A percentile compares a stretch with the other conserved stretches of the same genome.
phyloP scores from a whole-genome alignment of 2,797 vertebrate genomes.

The Clamator glandarius region DNA sequence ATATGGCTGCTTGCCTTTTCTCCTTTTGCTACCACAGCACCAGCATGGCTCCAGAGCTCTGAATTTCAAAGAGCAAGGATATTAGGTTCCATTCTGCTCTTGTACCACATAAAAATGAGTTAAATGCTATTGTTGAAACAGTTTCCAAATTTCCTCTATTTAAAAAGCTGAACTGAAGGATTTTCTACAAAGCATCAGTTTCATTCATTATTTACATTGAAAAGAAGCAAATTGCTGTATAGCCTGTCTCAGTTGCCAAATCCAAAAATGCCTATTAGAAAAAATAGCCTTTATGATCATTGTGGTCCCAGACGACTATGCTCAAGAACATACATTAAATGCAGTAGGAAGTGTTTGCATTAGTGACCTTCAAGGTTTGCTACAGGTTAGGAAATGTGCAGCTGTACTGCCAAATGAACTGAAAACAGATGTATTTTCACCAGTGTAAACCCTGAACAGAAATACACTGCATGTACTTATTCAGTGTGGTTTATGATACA shows the following conservation, averaged over 20 bases:
- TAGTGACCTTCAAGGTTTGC: background rate
- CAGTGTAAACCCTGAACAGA: background rate
- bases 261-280: background rate
- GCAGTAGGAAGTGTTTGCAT: background rate
- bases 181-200: background rate
- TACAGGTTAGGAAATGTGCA: background rate
- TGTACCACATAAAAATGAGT: background rate
- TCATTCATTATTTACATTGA: constrained; percentile 8
- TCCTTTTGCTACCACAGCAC: background rate
- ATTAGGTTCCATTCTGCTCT: background rate
- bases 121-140: background rate
- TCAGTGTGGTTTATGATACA: background rate
- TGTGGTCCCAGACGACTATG: background rate
- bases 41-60: background rate
- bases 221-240: background rate
- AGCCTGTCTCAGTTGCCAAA: background rate
- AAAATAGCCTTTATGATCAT: background rate
- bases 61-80: background rate
- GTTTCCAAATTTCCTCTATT: background rate
- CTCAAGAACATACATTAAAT: background rate
- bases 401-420: background rate
- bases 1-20: background rate
- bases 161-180: background rate
- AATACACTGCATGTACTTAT: background rate
- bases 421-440: background rate